Percentiles rank a stretch among this genome's conserved stretches.
Evolutionary conservation across 2,113 vertebrate genomes (phyloP).

Genomic region (Beaufortia kweichowensis): DNA sequence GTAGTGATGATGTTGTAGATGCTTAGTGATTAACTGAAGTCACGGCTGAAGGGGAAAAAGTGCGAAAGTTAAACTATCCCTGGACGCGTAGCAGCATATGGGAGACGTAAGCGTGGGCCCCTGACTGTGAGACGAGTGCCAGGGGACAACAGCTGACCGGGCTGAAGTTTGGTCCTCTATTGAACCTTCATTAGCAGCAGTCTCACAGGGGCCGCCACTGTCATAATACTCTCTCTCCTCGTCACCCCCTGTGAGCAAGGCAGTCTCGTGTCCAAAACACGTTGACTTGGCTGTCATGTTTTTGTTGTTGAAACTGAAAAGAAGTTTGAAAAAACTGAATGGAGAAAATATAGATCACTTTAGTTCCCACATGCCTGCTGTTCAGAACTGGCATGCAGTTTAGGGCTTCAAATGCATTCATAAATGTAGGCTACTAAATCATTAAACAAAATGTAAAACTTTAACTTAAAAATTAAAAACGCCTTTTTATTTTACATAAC

Average conservation of each 20-base stretch:
- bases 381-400: not conserved
- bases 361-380: not conserved
- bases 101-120: conserved; percentile 67
- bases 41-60: conserved; percentile 34
- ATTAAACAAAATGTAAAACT: too few species aligned
- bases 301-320: not conserved
- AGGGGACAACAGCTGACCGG: conserved; percentile 60
- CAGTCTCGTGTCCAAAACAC: not conserved
- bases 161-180: conserved; percentile 43
- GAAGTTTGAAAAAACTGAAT: not conserved
- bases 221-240: conserved; percentile 7
- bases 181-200: conserved; percentile 48
- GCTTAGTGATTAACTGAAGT: conserved; percentile 70
- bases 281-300: not conserved
- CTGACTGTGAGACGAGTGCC: conserved; percentile 55
- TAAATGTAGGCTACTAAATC: not conserved
- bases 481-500: too few species aligned
- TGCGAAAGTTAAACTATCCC: conserved; percentile 60
- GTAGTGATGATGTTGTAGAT: conserved; percentile 31
- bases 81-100: conserved; percentile 74
- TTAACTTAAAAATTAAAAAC: too few species aligned
- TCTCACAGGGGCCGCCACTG: conserved; percentile 38
- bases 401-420: not conserved
- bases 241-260: not conserved
- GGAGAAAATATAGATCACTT: not conserved